A percentile compares a stretch with the other conserved stretches of the same genome.
These are phyloP conservation scores for Hypolimnas misippus DNA, from an alignment of 2,888 invertebrate species.

Conservation along the genomic window DNA sequence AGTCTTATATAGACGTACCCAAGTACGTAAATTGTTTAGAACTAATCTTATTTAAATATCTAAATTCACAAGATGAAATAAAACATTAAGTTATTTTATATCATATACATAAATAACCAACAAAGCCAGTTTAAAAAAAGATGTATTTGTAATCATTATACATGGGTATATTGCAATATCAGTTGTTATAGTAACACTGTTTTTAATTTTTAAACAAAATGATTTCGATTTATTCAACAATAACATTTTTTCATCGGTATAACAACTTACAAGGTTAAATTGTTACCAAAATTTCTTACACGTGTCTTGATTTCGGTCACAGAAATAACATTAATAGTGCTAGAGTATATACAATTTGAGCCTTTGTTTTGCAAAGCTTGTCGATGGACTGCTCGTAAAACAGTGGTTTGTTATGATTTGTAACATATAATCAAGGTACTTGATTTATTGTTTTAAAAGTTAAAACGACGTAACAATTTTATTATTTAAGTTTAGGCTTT, in stretches of 20 bases:
- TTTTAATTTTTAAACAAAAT: too few relatives aligned
- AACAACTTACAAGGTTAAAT: slow-evolving; percentile 15
- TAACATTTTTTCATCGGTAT: slow-evolving; percentile 2
- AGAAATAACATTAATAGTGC: slow-evolving; percentile 27
- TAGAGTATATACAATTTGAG: slow-evolving; percentile 41
- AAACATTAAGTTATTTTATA: too few relatives aligned
- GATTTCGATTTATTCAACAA: too few relatives aligned
- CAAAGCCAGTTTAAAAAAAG: too few relatives aligned
- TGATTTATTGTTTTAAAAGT: slow-evolving; percentile 20
- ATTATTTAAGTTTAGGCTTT: not conserved
- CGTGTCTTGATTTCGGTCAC: slow-evolving; percentile 41
- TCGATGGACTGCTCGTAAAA: slow-evolving; percentile 24
- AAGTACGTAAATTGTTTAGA: too few relatives aligned
- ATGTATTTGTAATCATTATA: too few relatives aligned
- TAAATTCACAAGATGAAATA: too few relatives aligned
- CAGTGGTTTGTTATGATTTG: slow-evolving; percentile 27
- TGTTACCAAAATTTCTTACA: slow-evolving; percentile 39
- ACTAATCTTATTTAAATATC: too few relatives aligned
- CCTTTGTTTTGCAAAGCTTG: slow-evolving; percentile 54
- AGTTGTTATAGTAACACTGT: too few relatives aligned
- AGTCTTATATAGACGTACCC: too few relatives aligned
- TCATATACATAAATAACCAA: too few relatives aligned
- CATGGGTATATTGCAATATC: too few relatives aligned
- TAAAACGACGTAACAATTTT: not conserved
- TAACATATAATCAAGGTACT: not conserved